Percentiles rank a stretch among this genome's conserved stretches.
These are phyloP conservation scores for Antheraea mylitta DNA, from an alignment of 1,140 invertebrate genomes.

Conservation along the genomic window DNA sequence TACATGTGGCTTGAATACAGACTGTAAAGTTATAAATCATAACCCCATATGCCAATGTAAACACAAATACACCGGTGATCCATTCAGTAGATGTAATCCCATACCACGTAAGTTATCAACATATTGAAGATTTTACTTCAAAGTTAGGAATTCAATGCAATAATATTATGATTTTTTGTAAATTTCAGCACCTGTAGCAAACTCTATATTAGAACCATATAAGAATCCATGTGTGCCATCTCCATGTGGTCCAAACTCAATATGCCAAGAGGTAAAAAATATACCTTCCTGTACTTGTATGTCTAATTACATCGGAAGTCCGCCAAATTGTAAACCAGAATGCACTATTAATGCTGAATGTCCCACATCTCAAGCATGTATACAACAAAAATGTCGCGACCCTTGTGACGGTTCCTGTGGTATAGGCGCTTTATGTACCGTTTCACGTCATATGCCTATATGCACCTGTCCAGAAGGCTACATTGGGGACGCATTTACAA, in stretches of 20 bases:
- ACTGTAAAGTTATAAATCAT: conserved; percentile 85
- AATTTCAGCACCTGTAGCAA: conserved; percentile 57
- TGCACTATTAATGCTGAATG: conserved; percentile 87
- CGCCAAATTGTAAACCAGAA: conserved; percentile 87
- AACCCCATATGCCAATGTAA: conserved; percentile 86
- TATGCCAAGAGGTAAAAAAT: conserved; percentile 83
- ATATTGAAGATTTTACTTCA: background rate
- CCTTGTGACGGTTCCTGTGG: conserved; percentile 86
- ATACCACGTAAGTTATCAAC: conserved; percentile 76
- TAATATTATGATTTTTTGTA: conserved; percentile 19
- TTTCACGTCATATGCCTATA: conserved; percentile 85
- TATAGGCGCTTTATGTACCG: conserved; percentile 83
- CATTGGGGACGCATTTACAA: conserved; percentile 85
- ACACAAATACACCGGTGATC: conserved; percentile 85
- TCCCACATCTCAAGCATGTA: conserved; percentile 82
- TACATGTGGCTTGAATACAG: conserved; percentile 83
- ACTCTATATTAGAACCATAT: conserved; percentile 77
- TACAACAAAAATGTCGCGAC: conserved; percentile 85
- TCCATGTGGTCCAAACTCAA: conserved; percentile 85
- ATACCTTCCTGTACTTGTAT: conserved; percentile 85
- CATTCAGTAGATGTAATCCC: conserved; percentile 83
- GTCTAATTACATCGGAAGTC: conserved; percentile 83
- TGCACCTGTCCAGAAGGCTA: conserved; percentile 85
- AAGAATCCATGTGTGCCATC: conserved; percentile 86
- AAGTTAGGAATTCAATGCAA: background rate